Base-by-base conservation (phyloP, 2,113 vertebrate genomes). In the Pantherophis guttatus region DNA sequence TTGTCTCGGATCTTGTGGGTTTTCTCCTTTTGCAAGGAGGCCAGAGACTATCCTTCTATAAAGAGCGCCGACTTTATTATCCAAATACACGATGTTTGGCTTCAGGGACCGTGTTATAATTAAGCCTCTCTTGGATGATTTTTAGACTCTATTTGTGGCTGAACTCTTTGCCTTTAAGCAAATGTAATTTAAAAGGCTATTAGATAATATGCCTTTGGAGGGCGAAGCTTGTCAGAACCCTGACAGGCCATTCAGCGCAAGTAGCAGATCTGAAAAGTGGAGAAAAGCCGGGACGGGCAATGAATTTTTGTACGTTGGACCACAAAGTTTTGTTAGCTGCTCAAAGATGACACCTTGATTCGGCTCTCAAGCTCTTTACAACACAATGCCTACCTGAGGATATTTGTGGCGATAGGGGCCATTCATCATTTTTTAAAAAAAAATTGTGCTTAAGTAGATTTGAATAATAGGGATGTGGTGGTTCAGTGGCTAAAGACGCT, bases 41-140 rank as follows among this genome's bases (percentile, higher is more conserved):
- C 58, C 94, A 87, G 12, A 81, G 33, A 81, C 65, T 89, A 55
- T 17, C 94, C 89, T 95, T 96, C 81, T 50, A 81, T 55, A 92
- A 93, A 62, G 62, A 94, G 52, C 54, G 1, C 57, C 12, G 81
- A 55, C 94, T 93, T 95, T 95, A 48, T 94, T 94, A 96, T 93
- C 93, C 95, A 90, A 93, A 91, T 89, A 91, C 8, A 0, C 8
- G 29, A 50, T 89, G 29, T 95, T 96, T 96, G 92, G 88, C 94
- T 94, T 50, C 81, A 88, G 90, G 90, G 94, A 92, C 95, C 75
- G 89, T 95, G 86, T 93, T 97, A 95, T 94, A 95, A 29, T 96
- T 96, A 96, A 96, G 95, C 21, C 24, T 54, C 91, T 95, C 86
- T 96, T 59, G 96, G 81, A 94, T 6, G 62, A 55, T 92, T 95